Evolutionary conservation across 2,113 vertebrate genomes (phyloP).

Genomic region (Lonchura striata): DNA sequence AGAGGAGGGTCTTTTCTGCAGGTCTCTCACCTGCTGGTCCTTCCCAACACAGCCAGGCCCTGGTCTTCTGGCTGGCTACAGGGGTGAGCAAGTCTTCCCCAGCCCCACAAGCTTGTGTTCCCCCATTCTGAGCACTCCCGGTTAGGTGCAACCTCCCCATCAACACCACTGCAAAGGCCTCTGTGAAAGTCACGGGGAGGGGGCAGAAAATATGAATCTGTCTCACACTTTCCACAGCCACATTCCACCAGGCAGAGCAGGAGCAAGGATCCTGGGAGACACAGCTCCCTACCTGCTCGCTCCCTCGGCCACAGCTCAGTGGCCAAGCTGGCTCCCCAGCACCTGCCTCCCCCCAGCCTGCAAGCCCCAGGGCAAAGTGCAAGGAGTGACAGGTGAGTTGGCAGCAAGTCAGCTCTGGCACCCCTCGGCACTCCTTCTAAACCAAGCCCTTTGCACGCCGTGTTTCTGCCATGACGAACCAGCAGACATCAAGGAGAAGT

Average conservation of each 20-base stretch:
- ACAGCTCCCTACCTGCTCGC: not conserved
- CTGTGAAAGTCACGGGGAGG: not conserved
- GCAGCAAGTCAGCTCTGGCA: not conserved
- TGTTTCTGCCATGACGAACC: conserved; percentile 40
- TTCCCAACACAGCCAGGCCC: not conserved
- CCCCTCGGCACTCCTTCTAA: conserved; percentile 22
- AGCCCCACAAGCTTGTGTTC: not conserved
- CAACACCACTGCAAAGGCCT: not conserved
- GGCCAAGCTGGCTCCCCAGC: not conserved
- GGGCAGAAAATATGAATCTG: not conserved
- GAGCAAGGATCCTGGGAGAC: not conserved
- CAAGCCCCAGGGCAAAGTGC: not conserved
- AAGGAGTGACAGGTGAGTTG: conserved; percentile 65
- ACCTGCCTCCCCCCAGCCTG: conserved; percentile 20
- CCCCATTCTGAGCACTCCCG: rapidly evolving
- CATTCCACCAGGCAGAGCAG: not conserved
- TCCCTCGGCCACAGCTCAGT: not conserved
- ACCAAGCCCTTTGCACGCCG: conserved; percentile 36
- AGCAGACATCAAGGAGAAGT: conserved; percentile 58
- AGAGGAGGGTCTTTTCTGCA: not conserved
- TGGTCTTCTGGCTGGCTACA: not conserved
- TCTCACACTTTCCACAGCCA: not conserved
- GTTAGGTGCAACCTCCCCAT: rapidly evolving
- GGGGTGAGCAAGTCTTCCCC: not conserved
- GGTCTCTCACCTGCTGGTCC: not conserved